These are phyloP conservation scores for Chaetodon auriga DNA, from an alignment of 2,113 vertebrate genomes.

Conservation along the genomic window DNA sequence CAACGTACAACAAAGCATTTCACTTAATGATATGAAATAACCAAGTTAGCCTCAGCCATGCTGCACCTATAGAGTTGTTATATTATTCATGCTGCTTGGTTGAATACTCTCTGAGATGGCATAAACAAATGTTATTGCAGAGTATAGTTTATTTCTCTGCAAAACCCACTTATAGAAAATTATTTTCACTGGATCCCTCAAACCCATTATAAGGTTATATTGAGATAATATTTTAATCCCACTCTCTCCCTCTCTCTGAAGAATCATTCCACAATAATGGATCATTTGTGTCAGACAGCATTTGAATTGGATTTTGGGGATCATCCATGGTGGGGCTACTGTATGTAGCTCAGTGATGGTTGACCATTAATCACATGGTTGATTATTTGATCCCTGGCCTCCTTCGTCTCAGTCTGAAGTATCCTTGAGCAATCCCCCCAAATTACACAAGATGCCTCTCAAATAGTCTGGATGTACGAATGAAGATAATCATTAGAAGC, in stretches of 20 bases:
- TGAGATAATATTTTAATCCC: background rate
- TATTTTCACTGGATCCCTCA: background rate
- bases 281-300: background rate
- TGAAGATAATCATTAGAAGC: background rate
- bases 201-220: background rate
- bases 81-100: background rate
- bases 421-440: background rate
- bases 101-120: background rate
- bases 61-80: background rate
- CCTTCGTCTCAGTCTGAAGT: background rate
- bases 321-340: background rate
- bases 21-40: conserved; percentile 18
- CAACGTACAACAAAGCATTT: conserved; percentile 15
- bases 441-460: background rate
- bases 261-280: background rate
- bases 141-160: background rate
- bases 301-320: conserved; percentile 1
- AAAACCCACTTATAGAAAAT: background rate
- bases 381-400: background rate
- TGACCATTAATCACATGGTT: background rate
- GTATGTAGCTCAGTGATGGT: background rate
- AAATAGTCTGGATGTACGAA: background rate
- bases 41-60: background rate
- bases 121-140: background rate
- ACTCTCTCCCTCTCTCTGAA: background rate